These are phyloP conservation scores for Meta bourneti DNA, from an alignment of 2,888 invertebrate genomes.

Conservation along the genomic window DNA sequence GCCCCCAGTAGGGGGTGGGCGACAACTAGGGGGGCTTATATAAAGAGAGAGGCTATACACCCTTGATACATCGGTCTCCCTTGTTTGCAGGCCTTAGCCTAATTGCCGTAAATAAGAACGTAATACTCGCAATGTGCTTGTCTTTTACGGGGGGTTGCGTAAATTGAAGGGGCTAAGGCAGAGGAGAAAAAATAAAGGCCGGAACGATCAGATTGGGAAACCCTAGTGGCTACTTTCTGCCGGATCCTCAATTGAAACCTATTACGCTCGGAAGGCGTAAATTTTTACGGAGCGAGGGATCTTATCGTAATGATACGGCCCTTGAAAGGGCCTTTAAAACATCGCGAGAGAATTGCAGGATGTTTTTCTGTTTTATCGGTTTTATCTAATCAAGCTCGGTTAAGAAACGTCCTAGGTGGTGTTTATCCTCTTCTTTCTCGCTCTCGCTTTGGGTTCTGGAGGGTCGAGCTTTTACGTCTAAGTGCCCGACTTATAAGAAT, in stretches of 20 bases:
- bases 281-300: constrained; percentile 73
- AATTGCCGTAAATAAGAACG: constrained; percentile 77
- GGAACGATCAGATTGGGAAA: constrained; percentile 73
- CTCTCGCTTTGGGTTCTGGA: neutral
- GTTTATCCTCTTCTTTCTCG: constrained; percentile 56
- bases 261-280: constrained; percentile 73
- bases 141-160: constrained; percentile 60
- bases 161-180: constrained; percentile 68
- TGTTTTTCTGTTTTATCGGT: constrained; percentile 75
- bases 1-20: constrained; percentile 57
- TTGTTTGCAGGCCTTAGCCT: constrained; percentile 77
- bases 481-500: constrained; percentile 50
- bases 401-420: constrained; percentile 54
- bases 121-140: constrained; percentile 77
- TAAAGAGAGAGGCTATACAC: constrained; percentile 71
- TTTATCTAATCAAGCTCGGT: constrained; percentile 72
- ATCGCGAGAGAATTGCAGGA: constrained; percentile 46
- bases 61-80: constrained; percentile 66
- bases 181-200: constrained; percentile 28
- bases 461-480: constrained; percentile 47
- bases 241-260: constrained; percentile 73
- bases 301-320: constrained; percentile 68
- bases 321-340: constrained; percentile 71
- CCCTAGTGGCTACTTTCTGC: constrained; percentile 74
- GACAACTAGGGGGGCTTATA: constrained; percentile 48